phyloP scores from a whole-genome alignment of 2,113 vertebrate genomes.

The Lepus timidus region DNA sequence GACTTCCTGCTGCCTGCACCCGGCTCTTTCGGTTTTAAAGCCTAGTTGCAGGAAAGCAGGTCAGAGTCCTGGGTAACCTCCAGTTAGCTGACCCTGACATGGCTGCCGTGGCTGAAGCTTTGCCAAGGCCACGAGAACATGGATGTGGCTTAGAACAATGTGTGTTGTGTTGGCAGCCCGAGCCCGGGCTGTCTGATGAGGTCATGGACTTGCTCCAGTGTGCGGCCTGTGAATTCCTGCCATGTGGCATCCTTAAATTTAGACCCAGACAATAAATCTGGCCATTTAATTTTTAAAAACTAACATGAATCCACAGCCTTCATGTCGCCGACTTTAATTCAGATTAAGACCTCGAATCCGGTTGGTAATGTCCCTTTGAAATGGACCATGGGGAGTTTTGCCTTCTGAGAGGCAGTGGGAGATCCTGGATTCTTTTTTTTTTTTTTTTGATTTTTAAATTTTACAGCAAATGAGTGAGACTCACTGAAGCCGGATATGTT shows the following conservation, averaged over 20 bases:
- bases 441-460: not conserved
- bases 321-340: not conserved
- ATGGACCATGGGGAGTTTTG: not conserved
- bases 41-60: not conserved
- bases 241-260: not conserved
- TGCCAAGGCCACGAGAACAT: constrained; percentile 65
- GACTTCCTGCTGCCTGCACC: accelerated
- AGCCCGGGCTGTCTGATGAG: not conserved
- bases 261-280: constrained; percentile 1
- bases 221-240: not conserved
- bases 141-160: constrained; percentile 72
- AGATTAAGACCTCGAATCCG: not conserved
- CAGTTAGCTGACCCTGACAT: constrained; percentile 73
- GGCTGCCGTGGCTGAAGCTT: constrained; percentile 70
- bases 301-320: not conserved
- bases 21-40: constrained; percentile 22
- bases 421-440: not conserved
- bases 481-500: too few relatives aligned
- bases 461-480: not conserved
- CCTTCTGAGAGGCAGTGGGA: not conserved
- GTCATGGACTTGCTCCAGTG: not conserved
- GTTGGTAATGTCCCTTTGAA: constrained; percentile 10
- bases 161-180: constrained; percentile 45
- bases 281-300: constrained; percentile 22
- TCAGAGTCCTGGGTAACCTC: constrained; percentile 79